Conservation (phyloP, 1,140 invertebrate genomes). For the Paracyclopina nana region DNA sequence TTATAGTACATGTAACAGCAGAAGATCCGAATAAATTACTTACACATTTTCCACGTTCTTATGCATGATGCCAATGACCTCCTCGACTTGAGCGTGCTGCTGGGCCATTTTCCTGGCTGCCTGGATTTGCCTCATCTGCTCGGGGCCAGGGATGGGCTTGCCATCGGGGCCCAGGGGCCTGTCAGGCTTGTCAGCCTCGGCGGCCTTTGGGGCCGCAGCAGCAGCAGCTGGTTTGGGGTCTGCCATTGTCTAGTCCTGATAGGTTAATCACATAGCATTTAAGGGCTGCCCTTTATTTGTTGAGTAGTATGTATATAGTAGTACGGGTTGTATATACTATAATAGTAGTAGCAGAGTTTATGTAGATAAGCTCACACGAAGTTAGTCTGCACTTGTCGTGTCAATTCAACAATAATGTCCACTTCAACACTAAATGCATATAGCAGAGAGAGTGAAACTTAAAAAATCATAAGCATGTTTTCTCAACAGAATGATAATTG, state of each 20-base stretch:
- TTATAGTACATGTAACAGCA: too few relatives aligned
- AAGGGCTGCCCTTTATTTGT: background rate
- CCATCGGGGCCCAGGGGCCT: slow-evolving; percentile 13
- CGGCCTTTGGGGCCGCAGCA: background rate
- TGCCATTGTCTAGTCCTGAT: background rate
- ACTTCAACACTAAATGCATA: too few relatives aligned
- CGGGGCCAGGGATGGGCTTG: slow-evolving; percentile 13
- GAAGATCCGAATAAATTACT: too few relatives aligned
- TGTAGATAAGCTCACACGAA: too few relatives aligned
- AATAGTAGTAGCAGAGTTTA: too few relatives aligned
- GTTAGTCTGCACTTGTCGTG: too few relatives aligned
- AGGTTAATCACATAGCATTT: background rate
- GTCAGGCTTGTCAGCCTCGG: background rate
- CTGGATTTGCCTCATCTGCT: slow-evolving; percentile 11
- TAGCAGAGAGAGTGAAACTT: too few relatives aligned
- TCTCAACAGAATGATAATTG: too few relatives aligned
- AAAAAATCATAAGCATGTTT: too few relatives aligned
- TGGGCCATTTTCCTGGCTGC: slow-evolving; percentile 14
- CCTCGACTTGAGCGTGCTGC: slow-evolving; percentile 18
- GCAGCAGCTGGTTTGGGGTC: background rate
- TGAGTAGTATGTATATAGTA: too few relatives aligned
- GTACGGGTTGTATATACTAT: too few relatives aligned
- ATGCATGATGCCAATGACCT: slow-evolving; percentile 23
- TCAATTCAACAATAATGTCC: too few relatives aligned
- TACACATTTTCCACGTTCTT: slow-evolving; percentile 21